Conservation (phyloP, 2,888 invertebrate species). For the Eustalomyia histrio region DNA sequence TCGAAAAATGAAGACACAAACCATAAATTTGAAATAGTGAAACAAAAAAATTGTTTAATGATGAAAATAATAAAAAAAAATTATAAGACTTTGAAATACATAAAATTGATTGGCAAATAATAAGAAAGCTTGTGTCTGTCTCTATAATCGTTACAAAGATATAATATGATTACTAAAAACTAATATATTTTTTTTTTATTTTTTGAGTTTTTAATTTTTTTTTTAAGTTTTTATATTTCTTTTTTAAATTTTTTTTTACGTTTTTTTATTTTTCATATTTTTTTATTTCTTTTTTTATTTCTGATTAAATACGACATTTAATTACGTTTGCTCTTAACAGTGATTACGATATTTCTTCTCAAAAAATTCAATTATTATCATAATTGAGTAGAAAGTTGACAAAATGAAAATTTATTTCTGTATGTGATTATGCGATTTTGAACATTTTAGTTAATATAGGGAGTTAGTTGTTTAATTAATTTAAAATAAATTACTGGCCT, state of each 20-base stretch:
- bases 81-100: slow-evolving; percentile 15
- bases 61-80: slow-evolving; percentile 32
- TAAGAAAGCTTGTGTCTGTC: slow-evolving; percentile 46
- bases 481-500: slow-evolving; percentile 52
- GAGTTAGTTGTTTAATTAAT: slow-evolving; percentile 7
- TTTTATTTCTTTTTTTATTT: slow-evolving; percentile 63
- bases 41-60: slow-evolving; percentile 13
- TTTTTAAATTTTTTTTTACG: slow-evolving; percentile 68
- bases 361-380: slow-evolving; percentile 21
- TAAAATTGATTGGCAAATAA: slow-evolving; percentile 47
- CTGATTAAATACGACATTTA: slow-evolving; percentile 72
- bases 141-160: slow-evolving; percentile 51
- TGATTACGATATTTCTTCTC: slow-evolving; percentile 68
- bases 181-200: slow-evolving; percentile 50
- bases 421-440: slow-evolving; percentile 53
- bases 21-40: slow-evolving; percentile 9
- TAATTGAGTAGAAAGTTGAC: slow-evolving; percentile 63
- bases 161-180: slow-evolving; percentile 59
- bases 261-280: slow-evolving; percentile 66
- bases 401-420: slow-evolving; percentile 39
- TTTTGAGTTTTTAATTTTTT: slow-evolving; percentile 48
- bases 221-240: slow-evolving; percentile 60
- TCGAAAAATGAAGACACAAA: slow-evolving; percentile 7
- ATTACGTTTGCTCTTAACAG: slow-evolving; percentile 76
- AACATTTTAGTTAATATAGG: slow-evolving; percentile 43